Conservation (phyloP, 2,113 vertebrate genomes). For the Oryzias curvinotus region DNA sequence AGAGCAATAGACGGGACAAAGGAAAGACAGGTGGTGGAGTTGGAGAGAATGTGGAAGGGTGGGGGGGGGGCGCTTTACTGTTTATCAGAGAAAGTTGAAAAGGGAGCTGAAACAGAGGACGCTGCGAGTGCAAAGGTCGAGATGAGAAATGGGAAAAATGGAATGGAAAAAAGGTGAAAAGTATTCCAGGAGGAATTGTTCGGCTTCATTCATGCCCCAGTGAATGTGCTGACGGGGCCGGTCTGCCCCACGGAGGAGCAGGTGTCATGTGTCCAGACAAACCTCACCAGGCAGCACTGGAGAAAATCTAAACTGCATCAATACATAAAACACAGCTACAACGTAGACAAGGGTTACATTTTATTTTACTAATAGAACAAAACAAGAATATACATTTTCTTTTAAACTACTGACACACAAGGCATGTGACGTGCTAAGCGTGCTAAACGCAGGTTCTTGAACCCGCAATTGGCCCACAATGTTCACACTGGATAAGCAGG, state of each 20-base stretch:
- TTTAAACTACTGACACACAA: too few species aligned
- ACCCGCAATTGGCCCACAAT: too few species aligned
- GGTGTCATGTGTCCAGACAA: conserved; percentile 51
- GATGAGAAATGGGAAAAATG: conserved; percentile 24
- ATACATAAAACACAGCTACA: conserved; percentile 17
- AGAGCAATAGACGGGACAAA: conserved; percentile 39
- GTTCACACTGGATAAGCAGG: too few species aligned
- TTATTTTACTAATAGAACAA: not conserved
- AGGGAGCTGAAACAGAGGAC: conserved; percentile 1
- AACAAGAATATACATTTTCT: too few species aligned
- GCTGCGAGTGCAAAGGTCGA: conserved; percentile 23
- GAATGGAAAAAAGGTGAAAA: conserved; percentile 21
- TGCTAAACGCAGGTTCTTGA: too few species aligned
- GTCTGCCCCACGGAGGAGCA: conserved; percentile 42
- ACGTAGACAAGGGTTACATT: conserved; percentile 8
- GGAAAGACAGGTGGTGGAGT: conserved; percentile 75
- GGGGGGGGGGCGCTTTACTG: conserved; percentile 12
- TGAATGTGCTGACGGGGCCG: conserved; percentile 71
- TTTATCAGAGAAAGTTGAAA: conserved; percentile 36
- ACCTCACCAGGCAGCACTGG: conserved; percentile 28
- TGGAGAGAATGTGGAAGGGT: conserved; percentile 68
- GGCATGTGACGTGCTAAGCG: too few species aligned
- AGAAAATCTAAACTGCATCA: conserved; percentile 24
- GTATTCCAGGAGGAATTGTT: conserved; percentile 53
- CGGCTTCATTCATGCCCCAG: conserved; percentile 65